These are phyloP conservation scores for Thecocarcelia acutangulata DNA, from an alignment of 2,888 invertebrate genomes.

Conservation along the genomic window DNA sequence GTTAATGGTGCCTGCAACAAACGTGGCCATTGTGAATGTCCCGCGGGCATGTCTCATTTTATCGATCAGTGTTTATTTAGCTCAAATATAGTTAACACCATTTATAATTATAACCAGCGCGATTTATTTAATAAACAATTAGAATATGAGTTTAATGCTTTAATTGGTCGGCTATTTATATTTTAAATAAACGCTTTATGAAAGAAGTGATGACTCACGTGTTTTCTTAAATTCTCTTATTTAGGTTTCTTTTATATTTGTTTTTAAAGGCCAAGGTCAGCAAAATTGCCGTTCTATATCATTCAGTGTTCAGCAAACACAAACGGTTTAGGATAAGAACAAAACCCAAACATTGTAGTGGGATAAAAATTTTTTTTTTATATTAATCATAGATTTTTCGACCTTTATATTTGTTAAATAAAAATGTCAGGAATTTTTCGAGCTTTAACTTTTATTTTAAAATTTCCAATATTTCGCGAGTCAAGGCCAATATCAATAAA, in stretches of 20 bases:
- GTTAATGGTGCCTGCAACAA: constrained; percentile 74
- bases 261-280: constrained; percentile 29
- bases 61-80: constrained; percentile 74
- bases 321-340: too few species aligned
- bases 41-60: constrained; percentile 73
- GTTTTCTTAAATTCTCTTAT: constrained; percentile 9
- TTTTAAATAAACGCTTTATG: constrained; percentile 40
- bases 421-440: too few species aligned
- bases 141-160: constrained; percentile 74
- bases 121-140: constrained; percentile 72
- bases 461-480: too few species aligned
- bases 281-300: neutral
- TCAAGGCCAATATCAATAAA: too few species aligned
- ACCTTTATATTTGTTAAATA: too few species aligned
- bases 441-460: too few species aligned
- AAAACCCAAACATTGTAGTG: too few species aligned
- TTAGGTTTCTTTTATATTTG: neutral
- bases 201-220: too few species aligned
- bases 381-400: too few species aligned
- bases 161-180: constrained; percentile 75
- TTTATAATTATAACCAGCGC: constrained; percentile 70
- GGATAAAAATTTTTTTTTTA: too few species aligned
- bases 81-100: constrained; percentile 62
- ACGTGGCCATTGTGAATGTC: constrained; percentile 75
- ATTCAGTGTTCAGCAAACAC: neutral